Evolutionary conservation across 2,888 invertebrate genomes (phyloP).

Genomic region (Drosophila putrida): DNA sequence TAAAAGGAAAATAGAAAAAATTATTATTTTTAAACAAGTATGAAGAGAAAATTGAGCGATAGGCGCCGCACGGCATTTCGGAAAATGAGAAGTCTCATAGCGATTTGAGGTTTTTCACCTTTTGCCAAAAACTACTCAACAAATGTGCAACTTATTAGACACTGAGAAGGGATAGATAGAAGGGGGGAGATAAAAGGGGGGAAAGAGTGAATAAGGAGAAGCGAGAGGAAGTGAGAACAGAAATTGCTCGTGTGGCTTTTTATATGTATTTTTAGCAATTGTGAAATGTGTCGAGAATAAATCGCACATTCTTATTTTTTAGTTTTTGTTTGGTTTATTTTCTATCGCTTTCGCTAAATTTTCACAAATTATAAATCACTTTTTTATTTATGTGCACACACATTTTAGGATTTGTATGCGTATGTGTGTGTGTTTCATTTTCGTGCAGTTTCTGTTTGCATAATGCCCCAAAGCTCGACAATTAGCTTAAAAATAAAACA

Average conservation of each 20-base stretch:
- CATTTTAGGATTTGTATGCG: neutral
- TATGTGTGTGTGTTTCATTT: constrained; percentile 20
- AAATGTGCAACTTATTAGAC: constrained; percentile 31
- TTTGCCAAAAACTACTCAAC: constrained; percentile 53
- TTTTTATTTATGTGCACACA: constrained; percentile 44
- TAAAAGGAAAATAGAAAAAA: constrained; percentile 4
- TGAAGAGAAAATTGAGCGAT: constrained; percentile 68
- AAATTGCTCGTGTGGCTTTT: constrained; percentile 64
- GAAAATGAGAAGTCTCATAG: constrained; percentile 47
- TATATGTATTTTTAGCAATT: constrained; percentile 67
- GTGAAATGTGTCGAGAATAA: constrained; percentile 67
- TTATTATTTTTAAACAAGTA: constrained; percentile 40
- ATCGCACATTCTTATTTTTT: constrained; percentile 27
- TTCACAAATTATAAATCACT: constrained; percentile 68
- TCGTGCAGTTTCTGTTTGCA: constrained; percentile 48
- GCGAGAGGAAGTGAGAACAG: neutral
- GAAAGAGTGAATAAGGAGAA: neutral
- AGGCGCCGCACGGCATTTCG: constrained; percentile 67
- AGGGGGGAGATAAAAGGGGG: neutral
- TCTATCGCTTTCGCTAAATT: constrained; percentile 38
- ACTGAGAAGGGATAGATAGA: too few relatives aligned
- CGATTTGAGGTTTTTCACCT: constrained; percentile 72
- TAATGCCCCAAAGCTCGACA: constrained; percentile 62
- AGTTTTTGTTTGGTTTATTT: neutral
- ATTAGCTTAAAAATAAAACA: constrained; percentile 64